Evolutionary conservation across 2,888 invertebrate genomes (phyloP), one percentile per base, ranked within the genome.

Genomic region (Polydrusus pterygomalis): DNA sequence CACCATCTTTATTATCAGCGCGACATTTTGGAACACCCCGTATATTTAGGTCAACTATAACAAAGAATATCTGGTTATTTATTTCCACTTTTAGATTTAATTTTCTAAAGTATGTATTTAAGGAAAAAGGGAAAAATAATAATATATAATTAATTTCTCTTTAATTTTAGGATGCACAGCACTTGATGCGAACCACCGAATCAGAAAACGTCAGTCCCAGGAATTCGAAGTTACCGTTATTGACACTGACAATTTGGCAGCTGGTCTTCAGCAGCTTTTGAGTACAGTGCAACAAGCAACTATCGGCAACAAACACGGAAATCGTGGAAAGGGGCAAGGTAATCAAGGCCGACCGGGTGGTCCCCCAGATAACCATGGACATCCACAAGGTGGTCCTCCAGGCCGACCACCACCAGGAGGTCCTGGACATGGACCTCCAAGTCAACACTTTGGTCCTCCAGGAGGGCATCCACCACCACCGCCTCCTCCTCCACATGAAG

Each of bases 401-500:
- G 5, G n/a, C 34, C 34, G 56, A 2, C 34, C 30, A 1, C 56
- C 64, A 11, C 54, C 25, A 56, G 11, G 51, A 13, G 54, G 54
- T 30, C 54, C 9, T 11, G 8, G 51, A 11, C 17, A 17, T 20
- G 56, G 56, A 1, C 56, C 34, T 15, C 56, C 30, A n/a, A 0
- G n/a, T 56, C 25, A 25, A 13, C 45, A 13, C 47, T 45, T 8
- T 20, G 63, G 25, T 25, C 25, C 25, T 25, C 25, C 25, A 2
- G n/a, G 63, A 63, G 17, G 11, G 1, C 45, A 1, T n/a, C 63
- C 43, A 18, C 63, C 67, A 17, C 67, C 67, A 67, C 51, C 67
- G 30, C 49, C 34, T 1, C 51, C 67, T 1, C 18, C 68, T 20
- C 47, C 15, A 11, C 13, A 30, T n/a, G n/a, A 54, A 54, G 54